Evolutionary conservation across 2,113 vertebrate species (phyloP), one percentile per base, ranked within the genome.

Genomic region (Hemichromis elongatus): DNA sequence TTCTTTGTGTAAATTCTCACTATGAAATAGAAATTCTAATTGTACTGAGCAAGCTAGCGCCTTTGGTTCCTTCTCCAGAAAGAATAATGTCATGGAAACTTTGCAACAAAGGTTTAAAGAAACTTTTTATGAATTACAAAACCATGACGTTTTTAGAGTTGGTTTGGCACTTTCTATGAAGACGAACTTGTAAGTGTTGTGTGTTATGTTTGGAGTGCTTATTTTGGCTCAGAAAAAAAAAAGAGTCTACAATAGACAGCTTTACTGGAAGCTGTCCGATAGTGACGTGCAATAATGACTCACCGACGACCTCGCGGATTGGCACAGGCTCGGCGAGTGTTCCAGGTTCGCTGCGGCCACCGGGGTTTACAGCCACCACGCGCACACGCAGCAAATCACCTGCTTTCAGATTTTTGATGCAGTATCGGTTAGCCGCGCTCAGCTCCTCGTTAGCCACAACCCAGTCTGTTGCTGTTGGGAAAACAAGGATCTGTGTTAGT

Each of bases 361-460:
- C 94, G 0, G 94, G 80, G 4, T 96, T 97, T n/a, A 97, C 93
- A 0, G 97, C 97, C 24, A 92, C 85, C 83, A 99, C 97, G 0
- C 96, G 95, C 6, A 97, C 86, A 0, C 94, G 92, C 90, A 99
- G 83, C 89, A 97, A 95, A 77, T 98, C 97, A 1, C 97, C 97
- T 0, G 95, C 81, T 16, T 87, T 57, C 61, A 99, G 97, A 5
- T 96, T 88, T 81, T 92, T 94, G 89, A 99, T 54, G 1, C 95
- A 96, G 90, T 91, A 96, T 24, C 94, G 95, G 26, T 96, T 97
- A 45, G 96, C 94, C 40, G 94, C 88, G 28, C 95, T 95, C 63
- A 96, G 95, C 82, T 97, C 96, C 73, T 95, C 9, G 1, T 97
- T 97, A 83, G 89, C 97, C 5, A 94, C 93, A 18, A 95, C 94